Percentiles rank a stretch among this genome's conserved stretches.
Conservation (phyloP, 2,113 vertebrate species). For the Candoia aspera region DNA sequence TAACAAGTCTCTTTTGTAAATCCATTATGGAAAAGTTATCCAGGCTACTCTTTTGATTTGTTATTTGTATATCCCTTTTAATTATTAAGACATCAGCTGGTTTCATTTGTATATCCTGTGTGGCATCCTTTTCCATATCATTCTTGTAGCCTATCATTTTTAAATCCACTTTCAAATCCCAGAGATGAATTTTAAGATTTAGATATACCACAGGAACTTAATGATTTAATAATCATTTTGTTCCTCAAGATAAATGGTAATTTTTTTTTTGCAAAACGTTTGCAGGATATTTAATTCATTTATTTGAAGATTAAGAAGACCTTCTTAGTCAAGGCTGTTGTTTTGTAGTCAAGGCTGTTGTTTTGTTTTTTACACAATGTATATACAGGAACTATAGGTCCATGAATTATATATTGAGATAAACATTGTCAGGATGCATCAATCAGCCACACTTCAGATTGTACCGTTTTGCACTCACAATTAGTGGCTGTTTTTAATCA, state of each 20-base stretch:
- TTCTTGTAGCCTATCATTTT: too few species aligned
- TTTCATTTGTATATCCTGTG: too few species aligned
- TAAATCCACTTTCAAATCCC: too few species aligned
- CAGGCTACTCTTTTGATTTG: too few species aligned
- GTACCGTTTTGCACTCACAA: neutral
- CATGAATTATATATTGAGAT: neutral
- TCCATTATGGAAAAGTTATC: neutral
- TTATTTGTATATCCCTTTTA: too few species aligned
- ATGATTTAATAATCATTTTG: constrained; percentile 42
- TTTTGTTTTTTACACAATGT: neutral
- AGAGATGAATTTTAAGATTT: constrained; percentile 59
- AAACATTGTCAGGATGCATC: neutral
- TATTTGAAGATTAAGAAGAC: neutral
- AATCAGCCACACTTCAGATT: neutral
- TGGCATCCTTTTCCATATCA: too few species aligned
- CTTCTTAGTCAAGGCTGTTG: neutral
- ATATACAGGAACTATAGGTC: neutral
- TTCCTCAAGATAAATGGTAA: neutral
- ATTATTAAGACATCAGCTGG: too few species aligned
- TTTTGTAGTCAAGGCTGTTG: too few species aligned
- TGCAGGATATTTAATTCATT: constrained; percentile 10
- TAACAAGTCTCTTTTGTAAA: neutral
- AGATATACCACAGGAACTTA: constrained; percentile 54
- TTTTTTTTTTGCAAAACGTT: constrained; percentile 26
- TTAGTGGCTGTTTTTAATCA: neutral